Conservation (phyloP, 2,113 vertebrate species). For the Neotoma lepida region DNA sequence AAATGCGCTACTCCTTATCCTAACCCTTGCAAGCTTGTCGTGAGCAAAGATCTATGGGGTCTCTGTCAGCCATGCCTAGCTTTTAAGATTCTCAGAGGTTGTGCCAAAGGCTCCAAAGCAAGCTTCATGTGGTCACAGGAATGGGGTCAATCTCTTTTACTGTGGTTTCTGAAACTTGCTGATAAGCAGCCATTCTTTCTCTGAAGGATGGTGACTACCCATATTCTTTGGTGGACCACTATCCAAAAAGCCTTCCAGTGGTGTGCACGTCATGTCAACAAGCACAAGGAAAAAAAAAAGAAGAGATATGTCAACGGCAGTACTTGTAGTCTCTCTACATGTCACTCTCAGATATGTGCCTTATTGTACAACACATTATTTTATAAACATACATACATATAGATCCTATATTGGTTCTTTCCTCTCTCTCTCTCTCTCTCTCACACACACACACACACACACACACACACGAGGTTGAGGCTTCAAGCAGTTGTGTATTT, state of each 20-base stretch:
- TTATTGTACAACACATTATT: background rate
- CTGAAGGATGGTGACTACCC: background rate
- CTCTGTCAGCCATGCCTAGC: background rate
- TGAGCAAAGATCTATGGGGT: slow-evolving; percentile 14
- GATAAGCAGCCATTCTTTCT: background rate
- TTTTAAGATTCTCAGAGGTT: background rate
- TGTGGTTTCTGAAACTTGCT: background rate
- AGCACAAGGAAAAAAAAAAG: background rate
- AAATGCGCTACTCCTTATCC: background rate
- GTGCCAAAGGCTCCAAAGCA: background rate
- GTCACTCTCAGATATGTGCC: background rate
- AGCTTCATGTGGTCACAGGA: background rate
- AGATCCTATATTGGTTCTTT: background rate
- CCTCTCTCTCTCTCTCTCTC: background rate
- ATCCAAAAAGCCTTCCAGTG: background rate
- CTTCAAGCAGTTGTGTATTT: no score
- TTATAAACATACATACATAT: no score
- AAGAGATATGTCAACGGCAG: background rate
- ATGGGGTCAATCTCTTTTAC: background rate
- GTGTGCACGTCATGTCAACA: background rate
- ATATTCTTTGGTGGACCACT: background rate
- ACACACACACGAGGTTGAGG: background rate
- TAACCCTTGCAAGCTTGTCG: background rate
- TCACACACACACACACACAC: background rate
- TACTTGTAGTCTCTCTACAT: background rate